A percentile compares a stretch with the other conserved stretches of the same genome.
phyloP scores from a whole-genome alignment of 92 coral and sea anemone genomes.

The Palythoa grandiflora region DNA sequence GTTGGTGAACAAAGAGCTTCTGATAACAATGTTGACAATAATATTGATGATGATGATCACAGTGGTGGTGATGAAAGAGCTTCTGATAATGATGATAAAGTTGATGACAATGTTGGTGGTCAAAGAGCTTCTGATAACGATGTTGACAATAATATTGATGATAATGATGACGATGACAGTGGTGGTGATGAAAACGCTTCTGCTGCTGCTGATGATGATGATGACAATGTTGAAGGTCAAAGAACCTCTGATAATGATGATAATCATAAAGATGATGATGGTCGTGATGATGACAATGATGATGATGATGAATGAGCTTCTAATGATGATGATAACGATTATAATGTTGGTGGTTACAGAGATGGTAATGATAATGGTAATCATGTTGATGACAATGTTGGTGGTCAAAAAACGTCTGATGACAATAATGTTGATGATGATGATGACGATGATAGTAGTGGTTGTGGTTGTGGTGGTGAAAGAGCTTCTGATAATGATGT shows the following conservation, averaged over 20 bases:
- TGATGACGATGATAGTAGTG: not conserved
- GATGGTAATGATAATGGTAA: not conserved
- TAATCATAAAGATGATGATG: too few species aligned
- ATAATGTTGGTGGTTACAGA: not conserved
- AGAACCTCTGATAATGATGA: not conserved
- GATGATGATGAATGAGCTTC: not conserved
- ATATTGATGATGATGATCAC: not conserved
- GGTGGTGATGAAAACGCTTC: not conserved
- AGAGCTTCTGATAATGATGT: not conserved
- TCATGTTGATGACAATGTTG: not conserved
- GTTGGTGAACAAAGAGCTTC: not conserved
- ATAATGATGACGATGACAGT: not conserved
- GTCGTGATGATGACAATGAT: not conserved
- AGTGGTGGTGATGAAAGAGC: not conserved
- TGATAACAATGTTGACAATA: not conserved
- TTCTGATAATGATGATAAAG: not conserved
- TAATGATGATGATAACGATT: not conserved
- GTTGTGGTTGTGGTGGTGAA: not conserved
- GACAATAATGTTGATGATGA: not conserved
- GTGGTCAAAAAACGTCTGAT: too few species aligned
- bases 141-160: not conserved
- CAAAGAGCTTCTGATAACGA: not conserved
- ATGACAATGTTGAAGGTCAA: too few species aligned
- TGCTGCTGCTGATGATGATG: too few species aligned
- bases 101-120: not conserved